phyloP scores from a whole-genome alignment of 2,113 vertebrate genomes.

The Corythornis vintsioides region DNA sequence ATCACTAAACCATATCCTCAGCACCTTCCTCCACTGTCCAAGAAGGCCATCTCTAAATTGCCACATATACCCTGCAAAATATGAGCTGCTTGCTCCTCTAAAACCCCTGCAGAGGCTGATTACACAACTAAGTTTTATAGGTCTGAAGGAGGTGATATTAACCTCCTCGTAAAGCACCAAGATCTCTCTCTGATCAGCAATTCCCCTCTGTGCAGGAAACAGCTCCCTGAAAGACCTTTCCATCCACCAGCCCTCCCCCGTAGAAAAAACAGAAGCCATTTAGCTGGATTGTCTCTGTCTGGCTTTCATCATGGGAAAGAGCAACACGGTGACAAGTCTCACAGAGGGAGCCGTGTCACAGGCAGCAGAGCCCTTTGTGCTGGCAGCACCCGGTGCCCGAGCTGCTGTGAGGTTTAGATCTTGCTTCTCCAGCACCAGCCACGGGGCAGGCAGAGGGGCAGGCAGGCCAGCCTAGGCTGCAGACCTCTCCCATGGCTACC shows the following conservation, averaged over 20 bases:
- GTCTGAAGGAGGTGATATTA: conserved; percentile 1
- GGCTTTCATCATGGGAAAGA: not conserved
- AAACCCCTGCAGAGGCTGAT: not conserved
- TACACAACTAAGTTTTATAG: not conserved
- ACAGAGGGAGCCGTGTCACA: not conserved
- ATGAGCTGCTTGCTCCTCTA: not conserved
- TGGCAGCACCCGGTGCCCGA: not conserved
- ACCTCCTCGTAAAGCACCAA: not conserved
- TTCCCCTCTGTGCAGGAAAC: not conserved
- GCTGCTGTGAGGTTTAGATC: not conserved
- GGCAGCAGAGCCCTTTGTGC: not conserved
- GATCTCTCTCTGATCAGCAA: not conserved
- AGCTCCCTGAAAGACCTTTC: not conserved
- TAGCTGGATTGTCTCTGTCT: not conserved
- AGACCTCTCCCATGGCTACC: not conserved
- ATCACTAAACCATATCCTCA: not conserved
- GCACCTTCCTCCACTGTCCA: not conserved
- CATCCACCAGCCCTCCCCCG: not conserved
- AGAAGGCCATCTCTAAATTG: not conserved
- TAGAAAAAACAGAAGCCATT: not conserved
- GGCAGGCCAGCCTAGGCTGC: not conserved
- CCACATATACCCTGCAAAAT: not conserved
- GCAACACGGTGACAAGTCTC: not conserved
- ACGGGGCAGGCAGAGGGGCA: not conserved
- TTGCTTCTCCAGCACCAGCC: not conserved